Base-by-base conservation (phyloP, 2,888 invertebrate species). In the Gortyna flavago region DNA sequence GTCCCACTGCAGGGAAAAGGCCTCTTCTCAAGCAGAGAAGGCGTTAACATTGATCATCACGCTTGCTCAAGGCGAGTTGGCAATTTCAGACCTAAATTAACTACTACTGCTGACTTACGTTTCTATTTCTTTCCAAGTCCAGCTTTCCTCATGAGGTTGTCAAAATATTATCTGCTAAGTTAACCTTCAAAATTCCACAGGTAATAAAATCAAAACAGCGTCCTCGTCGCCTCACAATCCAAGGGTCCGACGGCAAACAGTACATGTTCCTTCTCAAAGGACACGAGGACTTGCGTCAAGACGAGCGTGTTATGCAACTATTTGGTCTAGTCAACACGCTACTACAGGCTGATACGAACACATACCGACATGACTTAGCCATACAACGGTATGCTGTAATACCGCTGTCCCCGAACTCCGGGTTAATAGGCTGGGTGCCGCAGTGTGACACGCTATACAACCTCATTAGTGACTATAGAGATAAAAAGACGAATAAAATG, bases 251-350 rank as follows among this genome's bases (percentile, higher is more conserved):
- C 93, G 99, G 99, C 74, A 98, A 99, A 91, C 99, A 99, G 91
- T 99, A 99, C 96, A 99, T 99, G 98, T 99, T 99, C 97, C 97
- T 99, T 64, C 97, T 99, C 84, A 99, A 99, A 95, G 99, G 99
- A 0, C 99, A 99, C 95, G 99, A 99, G 95, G 99, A 99, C 97
- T 96, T 99, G 82, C 97, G 99, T 0, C 99, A 99, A 94, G 99
- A 99, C 94, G 99, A 99, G 94, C 97, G 99, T 65, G 99, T 99
- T 5, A 99, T 99, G 99, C 99, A 99, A 94, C 97, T 99, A 38
- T 99, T 98, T 94, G 99, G 99, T 21, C 97, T 99, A 75, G 99
- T 99, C 75, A 99, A 99, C 95, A 99, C 99, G 0, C 95, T 99
- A 41, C 97, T 99, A 0, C 97, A 99, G 65, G 98, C 99, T 86